Evolutionary conservation across 2,113 vertebrate genomes (phyloP), one percentile per base, ranked within the genome.

Genomic region (Trochalopteron elliotii): DNA sequence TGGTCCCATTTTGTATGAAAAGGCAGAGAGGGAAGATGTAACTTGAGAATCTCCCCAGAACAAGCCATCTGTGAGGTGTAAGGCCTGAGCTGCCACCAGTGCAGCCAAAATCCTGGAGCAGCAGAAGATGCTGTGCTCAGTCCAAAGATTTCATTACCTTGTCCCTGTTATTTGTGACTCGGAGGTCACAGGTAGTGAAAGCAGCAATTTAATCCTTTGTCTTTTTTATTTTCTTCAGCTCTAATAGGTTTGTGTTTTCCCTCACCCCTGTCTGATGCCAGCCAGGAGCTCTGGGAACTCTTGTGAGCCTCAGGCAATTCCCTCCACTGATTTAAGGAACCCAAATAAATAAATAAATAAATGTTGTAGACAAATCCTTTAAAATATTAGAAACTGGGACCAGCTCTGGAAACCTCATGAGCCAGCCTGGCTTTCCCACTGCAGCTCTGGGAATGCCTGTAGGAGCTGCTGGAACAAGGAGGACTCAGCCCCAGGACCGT

Each of bases 1-100:
- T 97, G 96, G 96, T 85, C 87, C 94, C 85, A 76, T 91, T 95
- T 94, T 84, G 88, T 94, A 72, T 87, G 79, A 95, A 97, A 97
- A 95, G 95, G 95, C 96, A 95, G 95, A 91, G 94, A 93, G 75
- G 61, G 94, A 96, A 94, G 94, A 90, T 94, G 95, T 56, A 90
- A 87, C 92, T 94, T 95, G 95, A 94, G 95, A 96, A 93, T 92
- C 90, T 96, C 96, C 95, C 94, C 95, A 94, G 95, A 95, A 97
- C 85, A 92, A 95, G 63, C 96, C 96, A 96, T 97, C 96, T 97
- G 96, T 47, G 94, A 94, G 83, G 89, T 79, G 71, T 39, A 15
- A 89, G 84, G 92, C 47, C 92, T 56, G 77, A 42, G 78, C 7
- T 78, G 78, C 92, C 31, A 35, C 78, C 15, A 20, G 39, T 56